phyloP scores from a whole-genome alignment of 2,888 invertebrate genomes.

The Lithophane ornitopus region DNA sequence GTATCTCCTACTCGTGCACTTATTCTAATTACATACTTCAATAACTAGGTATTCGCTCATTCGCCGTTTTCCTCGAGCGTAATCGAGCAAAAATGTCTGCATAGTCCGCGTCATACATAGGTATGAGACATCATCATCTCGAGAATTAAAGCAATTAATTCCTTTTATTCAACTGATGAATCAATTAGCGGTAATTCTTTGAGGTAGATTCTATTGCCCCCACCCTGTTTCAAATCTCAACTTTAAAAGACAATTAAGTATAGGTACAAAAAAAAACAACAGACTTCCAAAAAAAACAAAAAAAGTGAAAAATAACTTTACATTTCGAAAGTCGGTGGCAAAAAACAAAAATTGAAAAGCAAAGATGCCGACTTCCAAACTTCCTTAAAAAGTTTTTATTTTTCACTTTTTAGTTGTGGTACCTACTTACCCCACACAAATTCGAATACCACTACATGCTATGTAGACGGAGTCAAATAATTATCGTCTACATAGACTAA shows the following conservation, averaged over 20 bases:
- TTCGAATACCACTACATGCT: no score
- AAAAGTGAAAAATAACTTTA: no score
- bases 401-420: no score
- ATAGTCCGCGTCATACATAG: slow-evolving; percentile 36
- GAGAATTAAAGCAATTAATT: slow-evolving; percentile 48
- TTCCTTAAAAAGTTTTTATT: no score
- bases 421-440: no score
- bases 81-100: slow-evolving; percentile 51
- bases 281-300: no score
- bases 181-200: slow-evolving; percentile 33
- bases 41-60: slow-evolving; percentile 26
- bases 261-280: no score
- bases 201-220: not conserved
- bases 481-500: no score
- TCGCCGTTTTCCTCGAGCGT: slow-evolving; percentile 42
- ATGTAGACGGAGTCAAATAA: no score
- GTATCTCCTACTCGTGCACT: slow-evolving; percentile 21
- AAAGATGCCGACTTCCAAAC: no score
- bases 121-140: slow-evolving; percentile 56
- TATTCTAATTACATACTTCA: slow-evolving; percentile 16
- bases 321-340: no score
- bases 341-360: no score
- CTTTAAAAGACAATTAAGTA: not conserved
- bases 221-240: not conserved
- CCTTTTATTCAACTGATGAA: slow-evolving; percentile 50